Percentiles rank a stretch among this genome's conserved stretches.
These are phyloP conservation scores for Aurelia sp. DNA, from an alignment of 30 jellyfish, hydroid and myxozoan species.

Conservation along the genomic window DNA sequence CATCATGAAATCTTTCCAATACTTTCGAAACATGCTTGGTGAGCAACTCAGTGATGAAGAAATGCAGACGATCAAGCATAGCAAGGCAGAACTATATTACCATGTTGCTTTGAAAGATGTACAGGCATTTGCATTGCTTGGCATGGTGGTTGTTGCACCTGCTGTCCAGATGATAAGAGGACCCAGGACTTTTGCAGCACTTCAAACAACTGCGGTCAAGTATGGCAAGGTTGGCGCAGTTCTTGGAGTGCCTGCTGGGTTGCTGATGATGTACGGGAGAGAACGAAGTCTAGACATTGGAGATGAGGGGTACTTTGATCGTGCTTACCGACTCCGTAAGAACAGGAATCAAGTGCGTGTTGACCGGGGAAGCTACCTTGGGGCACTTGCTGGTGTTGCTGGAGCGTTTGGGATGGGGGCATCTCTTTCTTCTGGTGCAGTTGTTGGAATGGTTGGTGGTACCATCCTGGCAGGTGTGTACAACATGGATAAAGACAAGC, in stretches of 20 bases:
- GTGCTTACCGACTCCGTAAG: conserved; percentile 76
- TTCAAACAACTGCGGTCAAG: conserved; percentile 55
- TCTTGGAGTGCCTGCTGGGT: conserved; percentile 79
- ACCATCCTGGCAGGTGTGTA: conserved; percentile 47
- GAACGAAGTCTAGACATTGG: conserved; percentile 40
- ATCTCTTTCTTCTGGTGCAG: conserved; percentile 67
- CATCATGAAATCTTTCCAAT: conserved; percentile 58
- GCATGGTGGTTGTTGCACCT: conserved; percentile 81
- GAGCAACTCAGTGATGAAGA: conserved; percentile 76
- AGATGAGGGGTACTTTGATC: conserved; percentile 65
- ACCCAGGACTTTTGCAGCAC: conserved; percentile 61
- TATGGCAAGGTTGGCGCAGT: conserved; percentile 82
- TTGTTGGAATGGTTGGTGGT: conserved; percentile 70
- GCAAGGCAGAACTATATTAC: conserved; percentile 67
- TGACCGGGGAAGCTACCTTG: conserved; percentile 59
- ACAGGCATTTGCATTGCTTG: conserved; percentile 77
- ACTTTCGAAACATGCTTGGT: conserved; percentile 70
- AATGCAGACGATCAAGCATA: conserved; percentile 50
- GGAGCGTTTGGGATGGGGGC: conserved; percentile 76
- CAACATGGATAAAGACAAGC: conserved; percentile 49
- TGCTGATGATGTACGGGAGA: conserved; percentile 64
- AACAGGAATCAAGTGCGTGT: conserved; percentile 78
- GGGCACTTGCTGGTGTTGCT: conserved; percentile 60
- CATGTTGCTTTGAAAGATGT: conserved; percentile 82
- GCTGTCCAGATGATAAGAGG: conserved; percentile 70